Conservation (phyloP, 2,113 vertebrate genomes). For the Alligator mississippiensis region DNA sequence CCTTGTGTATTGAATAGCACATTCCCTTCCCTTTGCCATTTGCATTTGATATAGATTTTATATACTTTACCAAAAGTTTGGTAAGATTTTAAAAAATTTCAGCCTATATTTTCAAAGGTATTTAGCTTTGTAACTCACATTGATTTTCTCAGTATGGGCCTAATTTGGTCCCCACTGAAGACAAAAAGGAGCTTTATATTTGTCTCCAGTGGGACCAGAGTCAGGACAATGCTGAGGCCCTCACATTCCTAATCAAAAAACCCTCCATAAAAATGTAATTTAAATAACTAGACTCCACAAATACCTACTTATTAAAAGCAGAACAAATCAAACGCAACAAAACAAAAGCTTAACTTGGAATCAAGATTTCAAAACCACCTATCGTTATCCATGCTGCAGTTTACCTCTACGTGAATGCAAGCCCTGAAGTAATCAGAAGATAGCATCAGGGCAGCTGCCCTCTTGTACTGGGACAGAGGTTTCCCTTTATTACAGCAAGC, state of each 20-base stretch:
- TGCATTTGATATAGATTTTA: fast-evolving
- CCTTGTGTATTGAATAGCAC: fast-evolving
- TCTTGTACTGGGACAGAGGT: no score
- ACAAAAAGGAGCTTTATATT: neutral
- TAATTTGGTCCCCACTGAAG: neutral
- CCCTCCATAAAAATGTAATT: neutral
- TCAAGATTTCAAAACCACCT: neutral
- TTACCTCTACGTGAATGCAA: neutral
- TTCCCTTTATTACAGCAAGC: neutral
- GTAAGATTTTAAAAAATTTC: no score
- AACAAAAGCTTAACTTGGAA: neutral
- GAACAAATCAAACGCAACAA: neutral
- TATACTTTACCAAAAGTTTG: no score
- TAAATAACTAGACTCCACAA: neutral
- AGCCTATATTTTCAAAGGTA: no score
- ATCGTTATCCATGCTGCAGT: neutral
- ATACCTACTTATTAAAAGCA: neutral
- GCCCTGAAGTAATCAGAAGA: neutral
- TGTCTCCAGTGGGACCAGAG: neutral
- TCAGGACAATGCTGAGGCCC: neutral
- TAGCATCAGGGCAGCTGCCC: neutral
- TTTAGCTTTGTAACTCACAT: no score
- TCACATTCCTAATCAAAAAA: neutral
- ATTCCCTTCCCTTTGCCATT: neutral
- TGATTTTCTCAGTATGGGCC: neutral